Evolutionary conservation across 92 coral and sea anemone genomes (phyloP).

Genomic region (Siderastrea radians): DNA sequence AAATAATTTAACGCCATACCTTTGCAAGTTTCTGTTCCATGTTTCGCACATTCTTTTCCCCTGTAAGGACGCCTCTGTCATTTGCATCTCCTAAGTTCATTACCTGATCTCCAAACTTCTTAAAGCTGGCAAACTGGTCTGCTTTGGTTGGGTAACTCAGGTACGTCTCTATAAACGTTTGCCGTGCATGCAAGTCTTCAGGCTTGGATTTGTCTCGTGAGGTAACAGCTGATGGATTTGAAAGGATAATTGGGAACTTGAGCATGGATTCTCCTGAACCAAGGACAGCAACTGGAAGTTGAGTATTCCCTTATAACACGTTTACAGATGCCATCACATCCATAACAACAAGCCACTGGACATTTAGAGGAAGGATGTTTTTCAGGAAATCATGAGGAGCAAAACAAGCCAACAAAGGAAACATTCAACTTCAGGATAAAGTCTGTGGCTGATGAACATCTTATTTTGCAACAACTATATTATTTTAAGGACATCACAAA

Average conservation of each 20-base stretch:
- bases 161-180: constrained; percentile 86
- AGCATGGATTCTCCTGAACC: background rate
- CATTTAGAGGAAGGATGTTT: too few species aligned
- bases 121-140: constrained; percentile 94
- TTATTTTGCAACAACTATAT: too few species aligned
- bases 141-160: constrained; percentile 89
- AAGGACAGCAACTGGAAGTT: background rate
- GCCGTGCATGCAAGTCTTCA: constrained; percentile 37
- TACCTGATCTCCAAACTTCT: constrained; percentile 83
- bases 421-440: too few species aligned
- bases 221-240: background rate
- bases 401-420: too few species aligned
- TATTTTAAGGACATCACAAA: too few species aligned
- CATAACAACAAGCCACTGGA: too few species aligned
- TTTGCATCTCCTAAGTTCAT: constrained; percentile 87
- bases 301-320: too few species aligned
- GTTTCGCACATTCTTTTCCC: constrained; percentile 85
- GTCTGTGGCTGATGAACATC: too few species aligned
- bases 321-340: too few species aligned
- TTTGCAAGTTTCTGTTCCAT: constrained; percentile 81
- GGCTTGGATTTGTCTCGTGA: constrained; percentile 23
- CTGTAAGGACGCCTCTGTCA: constrained; percentile 94
- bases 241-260: background rate
- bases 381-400: too few species aligned
- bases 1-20: constrained; percentile 43